Percentiles rank a stretch among this genome's conserved stretches.
phyloP scores from a whole-genome alignment of 2,113 vertebrate species.

The Drymodes brunneopygia region DNA sequence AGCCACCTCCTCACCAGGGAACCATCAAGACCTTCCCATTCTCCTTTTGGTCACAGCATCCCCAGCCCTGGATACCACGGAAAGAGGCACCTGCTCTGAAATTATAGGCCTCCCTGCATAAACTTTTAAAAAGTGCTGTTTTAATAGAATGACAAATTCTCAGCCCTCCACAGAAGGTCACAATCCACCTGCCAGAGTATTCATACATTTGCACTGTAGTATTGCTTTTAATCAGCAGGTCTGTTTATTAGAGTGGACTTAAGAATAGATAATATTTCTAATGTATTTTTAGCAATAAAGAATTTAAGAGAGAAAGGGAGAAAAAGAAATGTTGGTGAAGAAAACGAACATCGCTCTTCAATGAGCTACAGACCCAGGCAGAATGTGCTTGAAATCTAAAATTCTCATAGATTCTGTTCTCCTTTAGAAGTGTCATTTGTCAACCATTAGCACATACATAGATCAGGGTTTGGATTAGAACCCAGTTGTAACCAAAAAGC shows the following conservation, averaged over 20 bases:
- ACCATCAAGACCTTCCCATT: not conserved
- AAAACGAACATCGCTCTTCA: not conserved
- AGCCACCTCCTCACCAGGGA: not conserved
- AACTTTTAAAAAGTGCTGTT: rapidly evolving
- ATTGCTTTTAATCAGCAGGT: not conserved
- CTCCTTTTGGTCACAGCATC: not conserved
- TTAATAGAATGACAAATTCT: not conserved
- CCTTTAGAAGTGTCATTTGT: not conserved
- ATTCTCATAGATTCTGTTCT: not conserved
- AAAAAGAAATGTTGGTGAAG: not conserved
- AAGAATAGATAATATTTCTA: not conserved
- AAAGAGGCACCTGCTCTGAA: not conserved
- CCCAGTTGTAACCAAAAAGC: not conserved
- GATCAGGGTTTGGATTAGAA: not conserved
- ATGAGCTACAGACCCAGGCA: not conserved
- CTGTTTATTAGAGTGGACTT: not conserved
- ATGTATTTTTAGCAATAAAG: not conserved
- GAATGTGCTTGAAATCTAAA: not conserved
- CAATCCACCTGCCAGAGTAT: not conserved
- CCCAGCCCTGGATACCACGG: not conserved
- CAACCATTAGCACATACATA: not conserved
- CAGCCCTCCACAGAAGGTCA: not conserved
- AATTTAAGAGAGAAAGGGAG: not conserved
- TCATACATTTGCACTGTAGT: not conserved
- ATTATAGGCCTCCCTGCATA: not conserved